Base-by-base conservation (phyloP, 1,140 invertebrate genomes). In the Heliconius hermathena region DNA sequence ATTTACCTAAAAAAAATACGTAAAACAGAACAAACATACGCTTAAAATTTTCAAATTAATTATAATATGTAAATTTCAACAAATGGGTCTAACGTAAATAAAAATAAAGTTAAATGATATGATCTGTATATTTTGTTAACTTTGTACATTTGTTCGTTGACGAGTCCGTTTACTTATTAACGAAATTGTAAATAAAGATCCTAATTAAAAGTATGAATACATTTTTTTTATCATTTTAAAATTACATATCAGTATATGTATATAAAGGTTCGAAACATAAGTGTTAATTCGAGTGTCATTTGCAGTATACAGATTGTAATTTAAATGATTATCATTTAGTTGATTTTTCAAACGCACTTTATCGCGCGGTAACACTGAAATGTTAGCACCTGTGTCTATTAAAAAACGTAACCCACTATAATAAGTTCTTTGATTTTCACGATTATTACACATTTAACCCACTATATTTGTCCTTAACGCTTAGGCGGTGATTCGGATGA, bases 1-100 rank as follows among this genome's bases (percentile, higher is more conserved):
- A 60, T 60, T 60, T 22, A 60, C n/a, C 22, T 3, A 1, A 26
- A 60, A 20, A 57, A 60, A 26, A 16, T 66, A 66, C 22, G n/a
- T 11, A 66, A 16, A 29, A 9, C 11, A 26, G 60, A 29, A 29
- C 26, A 66, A 66, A 66, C 13, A 66, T 29, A n/a, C 1, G 57
- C 22, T 22, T 29, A 66, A 26, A 66, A 66, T 66, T 66, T 66
- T 66, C 60, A 66, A n/a, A 29, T 18, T 66, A 66, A 66, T 66
- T 66, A n/a, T n/a, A n/a, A n/a, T n/a, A 66, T 29, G 60, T 66
- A 66, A 66, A 66, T 29, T 29, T 11, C 3, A 29, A 29, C 26
- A 29, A 60, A 0, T 6, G 20, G 54, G 8, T 57, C n/a, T 57
- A 57, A 57, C 3, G 26, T n/a, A 66, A 66, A 66, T 29, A 66